Base-by-base conservation (phyloP, 1,140 invertebrate genomes). In the Neodiprion virginianus region DNA sequence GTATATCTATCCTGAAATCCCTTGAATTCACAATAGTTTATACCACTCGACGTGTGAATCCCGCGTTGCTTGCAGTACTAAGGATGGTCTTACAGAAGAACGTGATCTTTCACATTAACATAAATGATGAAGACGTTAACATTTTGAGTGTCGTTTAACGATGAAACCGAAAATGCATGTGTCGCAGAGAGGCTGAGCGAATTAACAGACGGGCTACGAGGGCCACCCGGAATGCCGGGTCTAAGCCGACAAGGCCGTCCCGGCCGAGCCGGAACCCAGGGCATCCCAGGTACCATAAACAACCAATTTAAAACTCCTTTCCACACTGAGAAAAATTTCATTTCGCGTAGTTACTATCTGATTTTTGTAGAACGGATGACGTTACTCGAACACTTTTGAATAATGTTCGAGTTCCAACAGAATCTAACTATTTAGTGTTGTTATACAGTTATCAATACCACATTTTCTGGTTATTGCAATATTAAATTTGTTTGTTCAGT, bases 151-250 rank as follows among this genome's bases (percentile, higher is more conserved):
- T 79, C 74, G 74, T 88, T 82, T 85, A 81, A 67, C 83, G 82
- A 12, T 74, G 80, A 76, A 87, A 82, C 17, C 80, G 75, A 49
- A 87, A 86, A 8, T 80, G 81, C 81, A 82, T 82, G 80, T 82
- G 80, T 82, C 81, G 76, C 87, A 88, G 91, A 91, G 81, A 84
- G 86, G 81, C 85, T 88, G 83, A 88, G 89, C 79, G 89, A 90
- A 86, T 81, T 91, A 85, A 87, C 86, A 77, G 84, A 89, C 72
- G 90, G 90, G 79, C 85, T 90, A 70, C 85, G 85, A 80, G 91
- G 91, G 70, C 88, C 86, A 50, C 85, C 82, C 72, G 91, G 91
- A 17, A 78, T 80, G 61, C 87, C 89, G 49, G 91, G 91, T 9
- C 75, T 80, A 76, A 76, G 76, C 76, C 81, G 81, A 77, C 80